Evolutionary conservation across 1,140 invertebrate species (phyloP).

Genomic region (Drosophila obscura): DNA sequence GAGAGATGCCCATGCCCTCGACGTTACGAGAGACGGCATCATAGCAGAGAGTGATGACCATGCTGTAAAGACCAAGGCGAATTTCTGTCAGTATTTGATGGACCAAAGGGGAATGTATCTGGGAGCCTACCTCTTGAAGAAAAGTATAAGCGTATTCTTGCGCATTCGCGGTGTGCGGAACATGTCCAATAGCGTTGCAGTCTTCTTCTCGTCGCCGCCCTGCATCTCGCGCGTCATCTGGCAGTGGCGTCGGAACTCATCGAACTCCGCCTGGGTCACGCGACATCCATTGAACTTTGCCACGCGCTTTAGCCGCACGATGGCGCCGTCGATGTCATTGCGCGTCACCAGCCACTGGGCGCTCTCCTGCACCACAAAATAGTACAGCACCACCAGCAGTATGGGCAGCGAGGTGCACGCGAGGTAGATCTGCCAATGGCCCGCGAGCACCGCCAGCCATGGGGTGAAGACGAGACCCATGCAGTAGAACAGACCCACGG

Average conservation of each 20-base stretch:
- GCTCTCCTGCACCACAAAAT: slow-evolving; percentile 86
- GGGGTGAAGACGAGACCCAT: slow-evolving; percentile 85
- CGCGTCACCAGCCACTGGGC: slow-evolving; percentile 87
- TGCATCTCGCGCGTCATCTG: slow-evolving; percentile 80
- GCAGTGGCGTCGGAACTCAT: slow-evolving; percentile 84
- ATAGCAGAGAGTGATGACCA: slow-evolving; percentile 87
- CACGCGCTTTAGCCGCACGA: slow-evolving; percentile 85
- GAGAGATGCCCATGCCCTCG: slow-evolving; percentile 85
- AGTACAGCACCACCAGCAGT: slow-evolving; percentile 84
- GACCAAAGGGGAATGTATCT: neutral
- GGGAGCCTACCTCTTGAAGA: slow-evolving; percentile 86
- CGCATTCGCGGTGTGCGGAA: slow-evolving; percentile 86
- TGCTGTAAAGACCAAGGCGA: slow-evolving; percentile 75
- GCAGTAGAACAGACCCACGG: slow-evolving; percentile 87
- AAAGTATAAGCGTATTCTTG: slow-evolving; percentile 85
- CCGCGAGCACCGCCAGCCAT: slow-evolving; percentile 85
- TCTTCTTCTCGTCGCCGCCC: slow-evolving; percentile 66
- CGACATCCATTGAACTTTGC: slow-evolving; percentile 85
- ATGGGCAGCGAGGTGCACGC: slow-evolving; percentile 85
- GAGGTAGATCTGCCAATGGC: slow-evolving; percentile 85
- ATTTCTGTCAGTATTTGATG: too few species aligned
- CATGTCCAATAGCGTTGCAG: slow-evolving; percentile 84
- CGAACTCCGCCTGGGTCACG: slow-evolving; percentile 84
- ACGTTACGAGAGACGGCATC: slow-evolving; percentile 87
- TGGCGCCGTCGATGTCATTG: slow-evolving; percentile 85